A percentile compares a stretch with the other conserved stretches of the same genome.
phyloP scores from a whole-genome alignment of 2,113 vertebrate genomes.

The Smithornis capensis region DNA sequence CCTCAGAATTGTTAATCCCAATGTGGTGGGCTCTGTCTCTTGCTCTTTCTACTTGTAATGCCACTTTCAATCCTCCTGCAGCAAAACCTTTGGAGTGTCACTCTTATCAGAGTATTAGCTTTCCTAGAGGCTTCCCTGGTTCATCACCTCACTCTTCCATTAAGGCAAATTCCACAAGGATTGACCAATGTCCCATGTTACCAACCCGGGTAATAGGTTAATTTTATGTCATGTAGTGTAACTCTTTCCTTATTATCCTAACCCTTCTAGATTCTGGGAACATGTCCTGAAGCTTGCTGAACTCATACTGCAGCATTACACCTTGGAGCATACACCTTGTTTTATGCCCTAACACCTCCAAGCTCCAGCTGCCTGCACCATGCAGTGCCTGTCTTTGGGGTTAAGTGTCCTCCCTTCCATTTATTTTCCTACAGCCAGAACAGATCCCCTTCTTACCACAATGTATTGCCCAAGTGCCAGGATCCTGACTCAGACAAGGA shows the following conservation, averaged over 20 bases:
- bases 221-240: not conserved
- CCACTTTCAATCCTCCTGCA: not conserved
- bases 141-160: not conserved
- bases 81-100: not conserved
- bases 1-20: not conserved
- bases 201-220: not conserved
- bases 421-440: not conserved
- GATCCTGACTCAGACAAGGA: not conserved
- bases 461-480: not conserved
- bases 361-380: not conserved
- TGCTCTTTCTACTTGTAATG: not conserved
- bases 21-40: not conserved
- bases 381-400: not conserved
- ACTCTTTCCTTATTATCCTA: not conserved
- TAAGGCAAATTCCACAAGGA: not conserved
- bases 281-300: not conserved
- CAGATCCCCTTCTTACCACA: not conserved
- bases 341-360: not conserved
- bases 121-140: not conserved
- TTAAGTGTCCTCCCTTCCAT: not conserved
- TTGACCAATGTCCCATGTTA: not conserved
- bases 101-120: not conserved
- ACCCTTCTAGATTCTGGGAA: not conserved
- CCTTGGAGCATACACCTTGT: not conserved
- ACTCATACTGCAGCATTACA: not conserved